Percentiles rank a stretch among this genome's conserved stretches.
These are phyloP conservation scores for Phthorimaea operculella DNA, from an alignment of 1,140 invertebrate species.

Conservation along the genomic window DNA sequence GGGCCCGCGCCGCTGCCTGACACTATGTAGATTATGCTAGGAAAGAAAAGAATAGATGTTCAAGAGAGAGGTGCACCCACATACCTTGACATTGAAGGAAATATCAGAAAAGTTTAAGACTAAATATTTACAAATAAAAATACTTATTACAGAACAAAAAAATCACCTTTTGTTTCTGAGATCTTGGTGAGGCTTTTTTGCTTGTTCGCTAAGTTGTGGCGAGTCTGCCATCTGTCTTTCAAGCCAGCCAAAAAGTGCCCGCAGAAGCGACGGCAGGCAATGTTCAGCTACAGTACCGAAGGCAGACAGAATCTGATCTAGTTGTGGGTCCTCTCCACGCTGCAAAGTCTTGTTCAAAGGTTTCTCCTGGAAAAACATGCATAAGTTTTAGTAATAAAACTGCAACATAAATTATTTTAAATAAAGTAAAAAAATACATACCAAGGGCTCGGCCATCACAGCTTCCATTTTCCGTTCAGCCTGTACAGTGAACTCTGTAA, in stretches of 20 bases:
- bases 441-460: conserved; percentile 90
- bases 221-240: conserved; percentile 84
- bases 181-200: conserved; percentile 71
- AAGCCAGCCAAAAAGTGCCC: conserved; percentile 97
- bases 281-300: conserved; percentile 96
- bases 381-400: conserved; percentile 16
- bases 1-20: conserved; percentile 71
- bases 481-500: conserved; percentile 92
- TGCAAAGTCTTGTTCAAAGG: conserved; percentile 93
- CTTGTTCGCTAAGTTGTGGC: conserved; percentile 56
- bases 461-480: conserved; percentile 96
- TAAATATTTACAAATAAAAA: not conserved
- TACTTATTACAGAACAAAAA: not conserved
- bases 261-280: conserved; percentile 94
- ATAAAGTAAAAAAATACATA: conserved; percentile 46
- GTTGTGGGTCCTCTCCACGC: conserved; percentile 92
- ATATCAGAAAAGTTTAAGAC: not conserved
- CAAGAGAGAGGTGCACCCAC: not conserved
- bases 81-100: not conserved
- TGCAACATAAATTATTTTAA: not conserved
- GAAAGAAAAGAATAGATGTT: conserved; percentile 20
- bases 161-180: conserved; percentile 77
- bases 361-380: conserved; percentile 74
- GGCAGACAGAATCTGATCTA: conserved; percentile 94
- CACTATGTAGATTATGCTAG: conserved; percentile 78